These are phyloP conservation scores for Aleiodes testaceus DNA, from an alignment of 2,888 invertebrate species.

Conservation along the genomic window DNA sequence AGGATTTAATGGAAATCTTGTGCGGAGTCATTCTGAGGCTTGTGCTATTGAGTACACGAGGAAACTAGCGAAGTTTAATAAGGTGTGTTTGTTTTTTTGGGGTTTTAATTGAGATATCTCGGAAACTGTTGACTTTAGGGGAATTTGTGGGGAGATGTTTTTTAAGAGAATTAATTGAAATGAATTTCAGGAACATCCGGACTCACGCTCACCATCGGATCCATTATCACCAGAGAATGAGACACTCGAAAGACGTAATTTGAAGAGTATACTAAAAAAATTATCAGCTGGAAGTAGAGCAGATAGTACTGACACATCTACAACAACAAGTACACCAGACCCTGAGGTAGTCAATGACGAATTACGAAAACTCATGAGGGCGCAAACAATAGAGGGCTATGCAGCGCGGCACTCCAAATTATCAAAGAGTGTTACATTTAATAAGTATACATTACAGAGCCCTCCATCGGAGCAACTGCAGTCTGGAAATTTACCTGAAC, in stretches of 20 bases:
- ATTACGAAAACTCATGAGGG: conserved; percentile 82
- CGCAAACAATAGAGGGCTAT: conserved; percentile 91
- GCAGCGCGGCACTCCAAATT: conserved; percentile 91
- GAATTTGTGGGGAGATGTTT: background rate
- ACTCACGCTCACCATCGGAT: conserved; percentile 55
- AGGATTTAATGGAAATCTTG: conserved; percentile 77
- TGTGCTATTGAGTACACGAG: conserved; percentile 80
- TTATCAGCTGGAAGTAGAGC: conserved; percentile 81
- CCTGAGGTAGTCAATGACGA: conserved; percentile 75
- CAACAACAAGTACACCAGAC: conserved; percentile 61
- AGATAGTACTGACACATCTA: conserved; percentile 67
- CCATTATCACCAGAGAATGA: conserved; percentile 81
- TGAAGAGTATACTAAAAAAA: conserved; percentile 90
- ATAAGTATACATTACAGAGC: conserved; percentile 87
- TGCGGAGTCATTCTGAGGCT: conserved; percentile 87
- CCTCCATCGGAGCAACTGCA: conserved; percentile 76
- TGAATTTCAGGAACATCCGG: conserved; percentile 46
- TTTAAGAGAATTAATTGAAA: background rate
- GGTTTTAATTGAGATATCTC: background rate
- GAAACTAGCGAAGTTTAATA: conserved; percentile 67
- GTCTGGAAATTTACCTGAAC: conserved; percentile 53
- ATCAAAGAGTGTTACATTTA: conserved; percentile 91
- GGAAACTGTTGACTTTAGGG: background rate
- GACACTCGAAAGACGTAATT: conserved; percentile 85
- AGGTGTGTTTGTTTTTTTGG: conserved; percentile 55